Evolutionary conservation across 2,797 vertebrate genomes (phyloP), one percentile per base, ranked within the genome.

Genomic region (Otolemur crassicaudatus): DNA sequence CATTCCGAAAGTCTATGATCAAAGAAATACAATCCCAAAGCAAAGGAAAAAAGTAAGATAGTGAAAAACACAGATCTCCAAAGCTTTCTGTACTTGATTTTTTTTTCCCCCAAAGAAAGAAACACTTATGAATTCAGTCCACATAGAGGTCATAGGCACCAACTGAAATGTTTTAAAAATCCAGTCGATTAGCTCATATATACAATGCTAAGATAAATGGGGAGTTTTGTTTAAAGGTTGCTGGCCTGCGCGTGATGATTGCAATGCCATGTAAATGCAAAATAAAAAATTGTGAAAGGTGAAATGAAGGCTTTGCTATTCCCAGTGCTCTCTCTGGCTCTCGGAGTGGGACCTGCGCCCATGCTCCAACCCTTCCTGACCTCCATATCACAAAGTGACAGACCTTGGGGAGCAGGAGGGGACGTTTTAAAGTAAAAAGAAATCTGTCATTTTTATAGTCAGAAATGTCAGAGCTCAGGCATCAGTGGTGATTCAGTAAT

Each of bases 391-490:
- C 63, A 73, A n/a, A 92, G 40, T 84, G 97, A 96, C 97, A 97
- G 91, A 77, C 81, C 84, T 93, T 25, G n/a, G 53, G 69, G 82
- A 82, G 67, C 81, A 72, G 31, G 75, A 96, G 10, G 80, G 49
- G 37, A 86, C 34, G 2, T 85, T 94, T 27, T 73, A 86, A 87
- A 85, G 49, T 46, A 85, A 96, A 97, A 97, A 95, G 90, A 91
- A 96, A 90, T 67, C 87, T 97, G 95, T 94, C 96, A 83, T 87
- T 93, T 96, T 94, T 94, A 40, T 61, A 88, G 63, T 90, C 84
- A 75, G 40, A 95, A 91, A 72, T 87, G 95, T 97, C 93, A 95
- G 93, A 92, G 75, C 81, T 96, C 95, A 93, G 43, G 76, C 81
- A 70, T 93, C 94, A 92, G 14, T 84, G 82, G 91, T 89, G 29